A percentile compares a stretch with the other conserved stretches of the same genome.
These are phyloP conservation scores for Chelonia mydas DNA, from an alignment of 2,797 vertebrate species.

Conservation along the genomic window DNA sequence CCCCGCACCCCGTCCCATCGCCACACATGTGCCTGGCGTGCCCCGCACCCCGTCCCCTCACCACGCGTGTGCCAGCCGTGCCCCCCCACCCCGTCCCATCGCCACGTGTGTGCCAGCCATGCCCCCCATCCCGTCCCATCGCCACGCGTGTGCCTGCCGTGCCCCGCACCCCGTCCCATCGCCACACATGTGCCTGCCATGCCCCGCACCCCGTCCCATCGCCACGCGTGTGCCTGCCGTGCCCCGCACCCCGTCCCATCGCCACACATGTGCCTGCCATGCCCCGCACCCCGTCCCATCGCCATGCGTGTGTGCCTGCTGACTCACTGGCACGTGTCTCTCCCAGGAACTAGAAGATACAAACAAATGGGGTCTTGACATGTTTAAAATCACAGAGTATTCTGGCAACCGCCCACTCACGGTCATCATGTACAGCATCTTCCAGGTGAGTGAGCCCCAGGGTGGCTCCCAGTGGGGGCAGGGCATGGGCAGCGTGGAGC, in stretches of 20 bases:
- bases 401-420: conserved; percentile 92
- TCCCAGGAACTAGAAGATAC: conserved; percentile 90
- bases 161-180: background rate
- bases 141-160: no score
- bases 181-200: no score
- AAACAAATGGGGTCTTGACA: conserved; percentile 91
- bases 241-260: background rate
- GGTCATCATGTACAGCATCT: conserved; percentile 91
- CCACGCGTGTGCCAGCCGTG: background rate
- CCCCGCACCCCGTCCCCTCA: background rate
- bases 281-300: no score
- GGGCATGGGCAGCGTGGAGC: background rate
- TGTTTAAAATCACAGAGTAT: conserved; percentile 92
- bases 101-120: no score
- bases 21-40: no score
- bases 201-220: no score
- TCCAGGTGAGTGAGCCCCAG: conserved; percentile 86
- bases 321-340: background rate
- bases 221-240: no score
- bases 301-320: background rate
- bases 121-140: no score
- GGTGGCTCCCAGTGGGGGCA: background rate
- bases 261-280: no score
- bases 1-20: no score
- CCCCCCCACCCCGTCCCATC: no score